These are phyloP conservation scores for Eretmocerus hayati DNA, from an alignment of 2,888 invertebrate genomes.

Conservation along the genomic window DNA sequence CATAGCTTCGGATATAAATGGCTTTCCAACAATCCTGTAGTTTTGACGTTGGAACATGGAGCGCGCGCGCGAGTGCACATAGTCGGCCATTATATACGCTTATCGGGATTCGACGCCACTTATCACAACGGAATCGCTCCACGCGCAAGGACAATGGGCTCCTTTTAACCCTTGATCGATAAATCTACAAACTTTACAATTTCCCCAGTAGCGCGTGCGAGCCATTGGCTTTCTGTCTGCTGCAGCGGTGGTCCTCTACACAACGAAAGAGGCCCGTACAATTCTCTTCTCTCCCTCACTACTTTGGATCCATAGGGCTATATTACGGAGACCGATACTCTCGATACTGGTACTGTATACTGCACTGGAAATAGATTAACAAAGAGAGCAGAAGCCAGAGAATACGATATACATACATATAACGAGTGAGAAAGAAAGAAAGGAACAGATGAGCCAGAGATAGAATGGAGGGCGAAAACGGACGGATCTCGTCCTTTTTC, in stretches of 20 bases:
- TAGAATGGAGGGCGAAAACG: slow-evolving; percentile 11
- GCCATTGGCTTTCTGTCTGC: slow-evolving; percentile 24
- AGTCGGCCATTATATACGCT: slow-evolving; percentile 21
- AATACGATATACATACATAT: no score
- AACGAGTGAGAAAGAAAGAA: no score
- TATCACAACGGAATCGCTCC: slow-evolving; percentile 23
- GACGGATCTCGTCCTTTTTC: slow-evolving; percentile 6
- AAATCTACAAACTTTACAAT: slow-evolving; percentile 25
- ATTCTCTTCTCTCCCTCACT: not conserved
- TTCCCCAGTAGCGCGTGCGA: slow-evolving; percentile 20
- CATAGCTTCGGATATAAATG: no score
- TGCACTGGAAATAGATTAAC: slow-evolving; percentile 18
- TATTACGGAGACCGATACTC: no score
- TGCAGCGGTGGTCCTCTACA: slow-evolving; percentile 4
- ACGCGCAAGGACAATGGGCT: slow-evolving; percentile 20
- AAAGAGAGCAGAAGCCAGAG: not conserved
- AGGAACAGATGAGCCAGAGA: slow-evolving; percentile 13
- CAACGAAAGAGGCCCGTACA: not conserved
- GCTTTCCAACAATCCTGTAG: slow-evolving; percentile 23
- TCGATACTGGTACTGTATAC: no score
- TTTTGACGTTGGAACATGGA: slow-evolving; percentile 13
- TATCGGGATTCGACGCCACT: slow-evolving; percentile 19
- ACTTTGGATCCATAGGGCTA: no score
- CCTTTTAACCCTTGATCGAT: slow-evolving; percentile 23
- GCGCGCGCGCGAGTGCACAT: no score